phyloP scores from a whole-genome alignment of 1,140 invertebrate genomes.

The Zaprionus vittiger region DNA sequence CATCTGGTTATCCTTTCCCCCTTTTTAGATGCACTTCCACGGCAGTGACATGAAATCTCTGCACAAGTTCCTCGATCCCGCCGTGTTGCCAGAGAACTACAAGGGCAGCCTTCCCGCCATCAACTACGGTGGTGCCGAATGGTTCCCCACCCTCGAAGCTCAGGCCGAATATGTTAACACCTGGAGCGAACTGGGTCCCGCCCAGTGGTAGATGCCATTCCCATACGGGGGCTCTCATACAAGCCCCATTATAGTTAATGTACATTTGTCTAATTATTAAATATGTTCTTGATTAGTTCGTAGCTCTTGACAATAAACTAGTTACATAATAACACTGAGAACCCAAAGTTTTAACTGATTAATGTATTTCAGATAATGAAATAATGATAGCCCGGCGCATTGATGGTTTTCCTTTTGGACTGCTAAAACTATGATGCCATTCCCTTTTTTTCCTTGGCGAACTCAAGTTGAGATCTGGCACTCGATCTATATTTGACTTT shows the following conservation, averaged over 20 bases:
- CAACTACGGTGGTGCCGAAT: conserved; percentile 89
- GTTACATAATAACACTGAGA: conserved; percentile 59
- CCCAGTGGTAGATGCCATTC: conserved; percentile 81
- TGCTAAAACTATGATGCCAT: too few species aligned
- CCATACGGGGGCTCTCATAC: neutral
- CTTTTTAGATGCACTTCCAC: conserved; percentile 91
- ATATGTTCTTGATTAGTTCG: conserved; percentile 65
- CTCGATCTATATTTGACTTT: too few species aligned
- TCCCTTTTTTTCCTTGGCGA: too few species aligned
- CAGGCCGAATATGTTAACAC: conserved; percentile 87
- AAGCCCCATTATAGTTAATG: conserved; percentile 55
- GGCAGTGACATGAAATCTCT: conserved; percentile 90
- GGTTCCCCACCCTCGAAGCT: conserved; percentile 89
- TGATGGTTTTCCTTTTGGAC: too few species aligned
- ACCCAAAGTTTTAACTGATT: neutral
- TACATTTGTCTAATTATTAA: conserved; percentile 52
- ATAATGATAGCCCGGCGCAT: neutral
- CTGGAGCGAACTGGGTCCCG: conserved; percentile 88
- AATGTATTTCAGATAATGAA: neutral
- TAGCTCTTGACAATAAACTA: conserved; percentile 71
- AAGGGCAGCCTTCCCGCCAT: conserved; percentile 90
- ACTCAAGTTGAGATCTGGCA: neutral
- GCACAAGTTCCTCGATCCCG: conserved; percentile 90
- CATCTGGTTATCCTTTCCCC: conserved; percentile 19
- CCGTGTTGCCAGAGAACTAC: conserved; percentile 89